Conservation (phyloP, 53 echinoderm and acorn worm species). For the Luidia sarsii region DNA sequence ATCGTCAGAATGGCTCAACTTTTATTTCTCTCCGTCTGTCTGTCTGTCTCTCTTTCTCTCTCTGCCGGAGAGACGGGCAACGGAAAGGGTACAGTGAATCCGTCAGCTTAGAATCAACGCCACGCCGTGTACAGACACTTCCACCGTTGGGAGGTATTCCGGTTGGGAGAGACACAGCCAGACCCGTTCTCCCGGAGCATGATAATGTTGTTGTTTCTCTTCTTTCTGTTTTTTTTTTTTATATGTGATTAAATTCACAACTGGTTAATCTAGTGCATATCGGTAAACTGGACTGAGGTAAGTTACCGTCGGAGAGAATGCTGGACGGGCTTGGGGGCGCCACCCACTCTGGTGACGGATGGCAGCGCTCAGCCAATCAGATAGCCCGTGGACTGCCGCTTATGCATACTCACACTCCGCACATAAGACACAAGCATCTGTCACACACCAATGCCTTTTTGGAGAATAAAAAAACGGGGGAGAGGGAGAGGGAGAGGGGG, state of each 20-base stretch:
- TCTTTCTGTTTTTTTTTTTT: too few species aligned
- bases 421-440: slow-evolving; percentile 38
- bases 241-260: slow-evolving; percentile 29
- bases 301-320: slow-evolving; percentile 13
- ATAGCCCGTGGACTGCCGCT: not conserved
- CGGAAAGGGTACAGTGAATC: too few species aligned
- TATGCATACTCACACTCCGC: slow-evolving; percentile 3
- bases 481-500: too few species aligned
- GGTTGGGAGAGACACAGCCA: not conserved
- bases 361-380: slow-evolving; percentile 14
- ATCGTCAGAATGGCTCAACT: not conserved
- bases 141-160: slow-evolving; percentile 8
- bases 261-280: slow-evolving; percentile 30
- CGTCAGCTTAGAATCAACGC: slow-evolving; percentile 2
- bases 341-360: slow-evolving; percentile 26
- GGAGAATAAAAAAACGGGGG: too few species aligned
- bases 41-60: not conserved
- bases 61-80: not conserved
- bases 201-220: slow-evolving; percentile 26
- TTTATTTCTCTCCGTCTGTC: too few species aligned
- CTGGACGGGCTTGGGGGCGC: not conserved
- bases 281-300: slow-evolving; percentile 19
- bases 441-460: slow-evolving; percentile 46
- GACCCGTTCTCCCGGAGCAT: not conserved
- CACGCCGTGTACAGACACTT: slow-evolving; percentile 17